These are phyloP conservation scores for Monochamus alternatus DNA, from an alignment of 2,888 invertebrate genomes.

Conservation along the genomic window DNA sequence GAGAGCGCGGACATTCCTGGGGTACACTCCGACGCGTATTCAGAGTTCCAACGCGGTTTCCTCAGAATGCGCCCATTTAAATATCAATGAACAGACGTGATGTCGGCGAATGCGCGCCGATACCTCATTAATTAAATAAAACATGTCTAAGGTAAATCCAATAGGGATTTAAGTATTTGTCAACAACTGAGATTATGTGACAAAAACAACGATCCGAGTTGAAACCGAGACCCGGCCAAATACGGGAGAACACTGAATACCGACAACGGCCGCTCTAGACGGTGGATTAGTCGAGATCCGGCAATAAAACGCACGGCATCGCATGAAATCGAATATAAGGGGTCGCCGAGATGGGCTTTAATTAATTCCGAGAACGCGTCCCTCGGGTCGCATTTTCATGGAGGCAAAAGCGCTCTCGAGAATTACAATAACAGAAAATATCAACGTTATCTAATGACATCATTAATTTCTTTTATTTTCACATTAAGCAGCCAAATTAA, in stretches of 20 bases:
- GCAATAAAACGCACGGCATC: constrained; percentile 60
- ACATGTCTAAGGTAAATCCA: constrained; percentile 67
- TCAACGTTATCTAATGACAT: too few relatives aligned
- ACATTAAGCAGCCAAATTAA: too few relatives aligned
- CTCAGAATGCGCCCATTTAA: constrained; percentile 60
- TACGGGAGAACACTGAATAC: constrained; percentile 66
- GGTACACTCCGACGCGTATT: constrained; percentile 53
- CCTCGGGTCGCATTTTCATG: neutral
- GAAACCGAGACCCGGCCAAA: constrained; percentile 64
- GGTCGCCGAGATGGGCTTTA: constrained; percentile 21
- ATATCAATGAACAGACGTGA: constrained; percentile 64
- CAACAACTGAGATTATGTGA: constrained; percentile 68
- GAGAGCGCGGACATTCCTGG: constrained; percentile 52
- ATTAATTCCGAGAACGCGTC: constrained; percentile 28
- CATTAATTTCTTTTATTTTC: too few relatives aligned
- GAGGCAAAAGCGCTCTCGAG: neutral
- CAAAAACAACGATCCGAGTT: constrained; percentile 66
- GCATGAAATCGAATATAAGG: constrained; percentile 54
- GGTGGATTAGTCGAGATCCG: constrained; percentile 59
- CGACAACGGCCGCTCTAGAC: constrained; percentile 57
- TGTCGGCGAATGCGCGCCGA: constrained; percentile 62
- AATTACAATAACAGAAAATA: too few relatives aligned
- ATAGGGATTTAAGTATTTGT: constrained; percentile 68
- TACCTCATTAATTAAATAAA: constrained; percentile 68
- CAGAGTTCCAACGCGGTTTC: constrained; percentile 50